These are phyloP conservation scores for Celastrina argiolus DNA, from an alignment of 2,888 invertebrate genomes.

Conservation along the genomic window DNA sequence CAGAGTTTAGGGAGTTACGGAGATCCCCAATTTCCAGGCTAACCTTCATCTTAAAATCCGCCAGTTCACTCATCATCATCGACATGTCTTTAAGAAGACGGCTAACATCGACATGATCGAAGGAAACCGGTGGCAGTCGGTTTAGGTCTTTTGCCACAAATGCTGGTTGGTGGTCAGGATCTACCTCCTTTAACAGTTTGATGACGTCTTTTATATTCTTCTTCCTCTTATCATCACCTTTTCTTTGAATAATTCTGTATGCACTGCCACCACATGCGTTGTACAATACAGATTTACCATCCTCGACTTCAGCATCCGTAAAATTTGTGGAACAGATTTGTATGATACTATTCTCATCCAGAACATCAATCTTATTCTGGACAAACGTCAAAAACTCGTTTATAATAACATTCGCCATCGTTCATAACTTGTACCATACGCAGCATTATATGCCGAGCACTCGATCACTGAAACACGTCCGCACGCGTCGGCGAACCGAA, in stretches of 20 bases:
- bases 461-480: neutral
- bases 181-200: too few species aligned
- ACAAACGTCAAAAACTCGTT: neutral
- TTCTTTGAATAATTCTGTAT: too few species aligned
- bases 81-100: constrained; percentile 1
- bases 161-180: too few species aligned
- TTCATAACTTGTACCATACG: neutral
- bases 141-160: too few species aligned
- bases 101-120: too few species aligned
- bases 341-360: neutral
- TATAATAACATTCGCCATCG: neutral
- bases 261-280: too few species aligned
- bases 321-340: neutral
- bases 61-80: neutral
- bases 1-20: neutral
- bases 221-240: too few species aligned
- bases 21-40: neutral
- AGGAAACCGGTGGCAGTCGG: too few species aligned
- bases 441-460: neutral
- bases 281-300: too few species aligned
- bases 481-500: neutral
- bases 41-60: neutral
- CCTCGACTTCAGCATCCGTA: too few species aligned
- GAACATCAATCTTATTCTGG: neutral
- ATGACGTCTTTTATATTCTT: too few species aligned